Evolutionary conservation across 2,888 invertebrate species (phyloP).

Genomic region (Pristionchus arcanus): DNA sequence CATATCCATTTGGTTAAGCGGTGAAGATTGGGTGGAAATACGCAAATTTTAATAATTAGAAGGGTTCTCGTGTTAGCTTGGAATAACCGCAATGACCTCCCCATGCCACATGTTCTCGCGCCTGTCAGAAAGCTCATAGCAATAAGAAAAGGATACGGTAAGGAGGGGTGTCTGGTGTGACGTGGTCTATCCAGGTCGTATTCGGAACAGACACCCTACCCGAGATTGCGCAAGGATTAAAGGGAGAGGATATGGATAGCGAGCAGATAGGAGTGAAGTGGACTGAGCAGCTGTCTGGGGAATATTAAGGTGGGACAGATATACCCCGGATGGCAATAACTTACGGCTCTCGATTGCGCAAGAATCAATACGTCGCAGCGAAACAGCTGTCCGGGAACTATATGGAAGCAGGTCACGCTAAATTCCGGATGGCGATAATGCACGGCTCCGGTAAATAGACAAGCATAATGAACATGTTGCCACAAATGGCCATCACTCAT

Average conservation of each 20-base stretch:
- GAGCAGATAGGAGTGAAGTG: background rate
- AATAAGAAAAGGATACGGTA: background rate
- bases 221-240: slow-evolving; percentile 38
- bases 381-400: background rate
- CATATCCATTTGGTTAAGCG: too few species aligned
- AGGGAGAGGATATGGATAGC: background rate
- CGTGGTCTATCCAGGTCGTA: background rate
- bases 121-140: too few species aligned
- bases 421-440: background rate
- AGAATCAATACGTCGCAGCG: too few species aligned
- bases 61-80: too few species aligned
- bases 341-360: background rate
- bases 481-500: background rate
- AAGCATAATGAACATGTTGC: background rate
- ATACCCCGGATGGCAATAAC: background rate
- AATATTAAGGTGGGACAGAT: background rate
- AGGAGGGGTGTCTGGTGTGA: background rate
- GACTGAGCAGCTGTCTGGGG: background rate
- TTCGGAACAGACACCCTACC: slow-evolving; percentile 1
- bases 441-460: background rate
- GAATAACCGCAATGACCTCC: too few species aligned
- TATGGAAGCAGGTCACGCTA: background rate
- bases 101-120: too few species aligned
- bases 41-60: too few species aligned
- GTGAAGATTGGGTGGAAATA: too few species aligned